Evolutionary conservation across 2,113 vertebrate species (phyloP).

Genomic region (Calonectris borealis): DNA sequence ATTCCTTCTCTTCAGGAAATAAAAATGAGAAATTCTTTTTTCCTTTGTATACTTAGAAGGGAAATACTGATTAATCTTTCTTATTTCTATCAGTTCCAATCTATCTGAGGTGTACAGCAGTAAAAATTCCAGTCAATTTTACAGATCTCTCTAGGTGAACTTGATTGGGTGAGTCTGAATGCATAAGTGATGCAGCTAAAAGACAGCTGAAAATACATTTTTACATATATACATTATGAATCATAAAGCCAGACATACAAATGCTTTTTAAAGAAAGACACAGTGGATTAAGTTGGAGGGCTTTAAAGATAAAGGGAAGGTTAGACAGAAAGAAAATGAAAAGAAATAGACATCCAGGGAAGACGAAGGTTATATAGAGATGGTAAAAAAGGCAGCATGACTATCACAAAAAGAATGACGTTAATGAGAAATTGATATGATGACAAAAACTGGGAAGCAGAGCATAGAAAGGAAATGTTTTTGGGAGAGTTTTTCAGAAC

Average conservation of each 20-base stretch:
- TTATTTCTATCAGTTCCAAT: not conserved
- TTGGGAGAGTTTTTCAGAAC: not conserved
- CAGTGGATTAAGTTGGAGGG: not conserved
- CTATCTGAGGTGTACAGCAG: not conserved
- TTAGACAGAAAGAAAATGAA: not conserved
- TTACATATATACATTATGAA: not conserved
- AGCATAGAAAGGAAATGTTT: not conserved
- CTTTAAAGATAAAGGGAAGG: not conserved
- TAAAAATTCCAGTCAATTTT: not conserved
- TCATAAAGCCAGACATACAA: not conserved
- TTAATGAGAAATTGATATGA: not conserved
- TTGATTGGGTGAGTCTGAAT: not conserved
- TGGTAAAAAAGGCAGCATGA: not conserved
- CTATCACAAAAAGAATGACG: not conserved
- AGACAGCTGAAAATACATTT: conserved; percentile 16
- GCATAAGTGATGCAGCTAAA: conserved; percentile 2
- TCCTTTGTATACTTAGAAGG: not conserved
- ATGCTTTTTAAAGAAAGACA: not conserved
- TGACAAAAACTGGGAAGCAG: not conserved
- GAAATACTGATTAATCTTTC: conserved; percentile 26
- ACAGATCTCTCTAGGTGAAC: not conserved
- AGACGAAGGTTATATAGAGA: not conserved
- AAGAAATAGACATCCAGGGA: not conserved
- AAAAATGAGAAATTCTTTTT: not conserved
- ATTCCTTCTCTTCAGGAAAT: not conserved